Conservation (phyloP, 2,113 vertebrate genomes). For the Glareola pratincola region DNA sequence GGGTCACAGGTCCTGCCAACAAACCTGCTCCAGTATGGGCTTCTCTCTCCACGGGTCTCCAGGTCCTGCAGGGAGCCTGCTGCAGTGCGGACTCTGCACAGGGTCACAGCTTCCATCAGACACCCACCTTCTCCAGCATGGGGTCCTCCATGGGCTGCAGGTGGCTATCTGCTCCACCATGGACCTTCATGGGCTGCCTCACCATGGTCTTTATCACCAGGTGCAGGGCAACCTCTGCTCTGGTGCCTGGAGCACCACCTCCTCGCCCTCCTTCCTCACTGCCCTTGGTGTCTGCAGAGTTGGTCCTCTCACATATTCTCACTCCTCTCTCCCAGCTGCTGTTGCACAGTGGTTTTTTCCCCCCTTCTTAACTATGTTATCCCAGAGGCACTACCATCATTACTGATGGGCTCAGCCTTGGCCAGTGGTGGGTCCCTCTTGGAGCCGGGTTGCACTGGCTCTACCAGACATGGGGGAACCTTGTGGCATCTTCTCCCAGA, state of each 20-base stretch:
- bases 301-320: fast-evolving
- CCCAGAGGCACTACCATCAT: fast-evolving
- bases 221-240: neutral
- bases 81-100: fast-evolving
- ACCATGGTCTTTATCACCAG: neutral
- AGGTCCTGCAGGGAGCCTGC: neutral
- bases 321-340: neutral
- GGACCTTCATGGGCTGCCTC: neutral
- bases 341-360: neutral
- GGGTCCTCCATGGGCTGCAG: neutral
- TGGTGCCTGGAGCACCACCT: neutral
- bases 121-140: fast-evolving
- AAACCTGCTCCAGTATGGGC: neutral
- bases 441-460: neutral
- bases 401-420: neutral
- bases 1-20: neutral
- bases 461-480: fast-evolving
- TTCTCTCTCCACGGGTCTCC: neutral
- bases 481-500: neutral
- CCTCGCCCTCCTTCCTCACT: neutral
- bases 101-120: neutral
- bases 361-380: fast-evolving
- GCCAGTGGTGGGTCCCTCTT: fast-evolving
- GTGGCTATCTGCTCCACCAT: neutral
- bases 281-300: neutral